Conservation (phyloP, 1,140 invertebrate species). For the Orius insidiosus region DNA sequence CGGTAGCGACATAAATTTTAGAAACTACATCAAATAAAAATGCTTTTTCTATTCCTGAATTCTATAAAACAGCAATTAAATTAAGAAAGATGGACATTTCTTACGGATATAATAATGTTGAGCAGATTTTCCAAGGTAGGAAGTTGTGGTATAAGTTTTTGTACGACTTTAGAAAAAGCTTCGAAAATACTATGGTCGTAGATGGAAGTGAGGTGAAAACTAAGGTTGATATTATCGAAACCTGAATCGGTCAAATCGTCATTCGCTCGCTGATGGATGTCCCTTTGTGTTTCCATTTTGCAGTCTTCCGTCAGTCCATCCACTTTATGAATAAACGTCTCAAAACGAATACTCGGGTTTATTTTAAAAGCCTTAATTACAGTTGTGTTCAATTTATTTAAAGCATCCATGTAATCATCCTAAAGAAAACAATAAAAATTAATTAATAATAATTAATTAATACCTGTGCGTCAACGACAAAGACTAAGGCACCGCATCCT, state of each 20-base stretch:
- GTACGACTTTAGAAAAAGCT: slow-evolving; percentile 99
- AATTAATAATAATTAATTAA: not conserved
- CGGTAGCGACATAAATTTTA: no score
- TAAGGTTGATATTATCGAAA: slow-evolving; percentile 68
- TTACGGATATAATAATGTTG: slow-evolving; percentile 97
- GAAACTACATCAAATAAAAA: no score
- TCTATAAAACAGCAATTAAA: no score
- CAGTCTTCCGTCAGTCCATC: slow-evolving; percentile 95
- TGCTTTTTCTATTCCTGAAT: no score
- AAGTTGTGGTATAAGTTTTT: slow-evolving; percentile 94
- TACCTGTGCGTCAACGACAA: slow-evolving; percentile 98
- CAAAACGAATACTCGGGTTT: slow-evolving; percentile 93
- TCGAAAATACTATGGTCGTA: slow-evolving; percentile 99
- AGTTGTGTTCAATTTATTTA: slow-evolving; percentile 79
- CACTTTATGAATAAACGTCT: slow-evolving; percentile 98
- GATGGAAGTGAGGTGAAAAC: slow-evolving; percentile 96
- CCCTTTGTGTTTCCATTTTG: slow-evolving; percentile 95
- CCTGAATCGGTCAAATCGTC: slow-evolving; percentile 81
- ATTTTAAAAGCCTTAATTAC: slow-evolving; percentile 92
- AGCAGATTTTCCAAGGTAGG: slow-evolving; percentile 94
- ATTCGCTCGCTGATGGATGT: slow-evolving; percentile 91
- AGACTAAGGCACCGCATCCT: slow-evolving; percentile 88
- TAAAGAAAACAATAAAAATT: slow-evolving; percentile 29
- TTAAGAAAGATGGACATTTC: no score
- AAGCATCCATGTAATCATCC: slow-evolving; percentile 93